Percentiles rank a stretch among this genome's conserved stretches.
phyloP scores from a whole-genome alignment of 2,113 vertebrate species.

The Brachirus orientalis region DNA sequence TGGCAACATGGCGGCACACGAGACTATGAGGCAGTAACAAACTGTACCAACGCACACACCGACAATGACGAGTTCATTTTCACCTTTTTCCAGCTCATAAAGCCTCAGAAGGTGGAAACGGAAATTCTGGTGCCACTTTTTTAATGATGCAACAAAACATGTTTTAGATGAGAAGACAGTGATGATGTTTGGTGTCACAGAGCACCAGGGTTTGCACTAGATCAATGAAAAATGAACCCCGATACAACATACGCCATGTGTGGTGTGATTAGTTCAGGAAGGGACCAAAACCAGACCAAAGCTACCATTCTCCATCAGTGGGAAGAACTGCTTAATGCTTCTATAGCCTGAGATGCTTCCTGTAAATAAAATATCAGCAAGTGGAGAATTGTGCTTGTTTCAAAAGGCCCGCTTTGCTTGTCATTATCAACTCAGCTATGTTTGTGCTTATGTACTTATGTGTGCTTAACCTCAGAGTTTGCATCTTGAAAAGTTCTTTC shows the following conservation, averaged over 20 bases:
- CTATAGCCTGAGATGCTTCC: constrained; percentile 2
- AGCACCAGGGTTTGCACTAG: no score
- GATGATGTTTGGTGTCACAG: background rate
- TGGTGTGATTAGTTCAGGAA: constrained; percentile 4
- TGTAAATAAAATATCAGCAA: no score
- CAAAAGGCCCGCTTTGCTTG: constrained; percentile 27
- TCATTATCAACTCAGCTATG: no score
- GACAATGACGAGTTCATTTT: no score
- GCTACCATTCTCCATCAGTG: background rate
- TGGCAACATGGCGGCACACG: constrained; percentile 32
- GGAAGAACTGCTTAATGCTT: background rate
- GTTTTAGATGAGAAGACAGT: constrained; percentile 18
- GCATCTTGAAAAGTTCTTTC: background rate
- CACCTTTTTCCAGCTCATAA: constrained; percentile 20
- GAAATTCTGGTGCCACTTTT: background rate
- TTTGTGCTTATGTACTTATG: background rate
- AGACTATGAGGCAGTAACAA: constrained; percentile 52
- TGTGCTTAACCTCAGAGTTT: background rate
- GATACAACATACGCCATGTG: no score
- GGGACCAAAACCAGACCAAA: background rate
- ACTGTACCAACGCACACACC: no score
- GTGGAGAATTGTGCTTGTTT: constrained; percentile 44
- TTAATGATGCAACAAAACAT: constrained; percentile 3
- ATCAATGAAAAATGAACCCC: no score
- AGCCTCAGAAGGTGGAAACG: background rate